phyloP scores from a whole-genome alignment of 2,113 vertebrate genomes.

The Glareola pratincola region DNA sequence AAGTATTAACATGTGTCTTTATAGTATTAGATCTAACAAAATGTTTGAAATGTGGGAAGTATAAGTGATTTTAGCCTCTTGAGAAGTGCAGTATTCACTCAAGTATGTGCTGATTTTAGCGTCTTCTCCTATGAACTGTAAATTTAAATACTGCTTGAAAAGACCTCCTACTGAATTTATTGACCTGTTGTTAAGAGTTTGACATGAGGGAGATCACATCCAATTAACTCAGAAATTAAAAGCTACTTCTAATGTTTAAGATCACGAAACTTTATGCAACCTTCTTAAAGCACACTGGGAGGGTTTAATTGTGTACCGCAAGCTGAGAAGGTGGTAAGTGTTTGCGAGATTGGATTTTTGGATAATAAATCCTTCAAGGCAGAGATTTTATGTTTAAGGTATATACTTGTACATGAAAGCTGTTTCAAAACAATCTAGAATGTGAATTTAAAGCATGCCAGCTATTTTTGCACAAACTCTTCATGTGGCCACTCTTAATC shows the following conservation, averaged over 20 bases:
- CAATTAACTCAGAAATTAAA: slow-evolving; percentile 29
- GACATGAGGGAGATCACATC: neutral
- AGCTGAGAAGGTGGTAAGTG: neutral
- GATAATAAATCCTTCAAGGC: neutral
- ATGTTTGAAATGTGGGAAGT: neutral
- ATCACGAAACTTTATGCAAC: neutral
- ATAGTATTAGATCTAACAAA: slow-evolving; percentile 2
- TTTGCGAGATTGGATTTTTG: neutral
- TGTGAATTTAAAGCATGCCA: neutral
- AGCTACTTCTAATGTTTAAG: neutral
- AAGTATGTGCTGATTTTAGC: neutral
- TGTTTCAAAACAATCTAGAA: neutral
- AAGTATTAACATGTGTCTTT: neutral
- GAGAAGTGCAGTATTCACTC: neutral
- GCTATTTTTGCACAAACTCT: neutral
- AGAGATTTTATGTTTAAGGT: neutral
- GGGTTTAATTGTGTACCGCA: neutral
- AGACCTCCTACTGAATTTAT: slow-evolving; percentile 20
- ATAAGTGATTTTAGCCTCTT: slow-evolving; percentile 16
- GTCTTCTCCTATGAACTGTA: neutral
- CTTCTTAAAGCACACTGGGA: neutral
- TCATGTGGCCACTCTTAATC: neutral
- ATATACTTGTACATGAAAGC: neutral
- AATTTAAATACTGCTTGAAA: slow-evolving; percentile 32
- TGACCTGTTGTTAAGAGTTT: slow-evolving; percentile 7